Percentiles rank a stretch among this genome's conserved stretches.
These are phyloP conservation scores for Peromyscus aztecus DNA, from an alignment of 2,797 vertebrate genomes.

Conservation along the genomic window DNA sequence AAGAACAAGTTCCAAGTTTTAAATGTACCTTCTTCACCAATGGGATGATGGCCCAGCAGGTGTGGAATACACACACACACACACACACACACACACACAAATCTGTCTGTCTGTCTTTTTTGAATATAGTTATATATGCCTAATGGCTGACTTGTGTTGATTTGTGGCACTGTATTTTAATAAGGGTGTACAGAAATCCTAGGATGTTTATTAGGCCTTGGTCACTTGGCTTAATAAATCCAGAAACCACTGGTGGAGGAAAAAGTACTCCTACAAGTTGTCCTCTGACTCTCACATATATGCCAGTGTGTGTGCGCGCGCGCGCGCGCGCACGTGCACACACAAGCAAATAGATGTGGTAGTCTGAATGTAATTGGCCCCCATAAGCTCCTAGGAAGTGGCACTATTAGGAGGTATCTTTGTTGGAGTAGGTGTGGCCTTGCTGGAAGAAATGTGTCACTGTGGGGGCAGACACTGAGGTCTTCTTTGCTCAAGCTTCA, in stretches of 20 bases:
- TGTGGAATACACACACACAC: neutral
- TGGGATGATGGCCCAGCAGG: neutral
- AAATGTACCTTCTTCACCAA: neutral
- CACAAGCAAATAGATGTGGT: neutral
- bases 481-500: neutral
- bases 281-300: neutral
- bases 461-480: neutral
- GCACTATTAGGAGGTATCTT: neutral
- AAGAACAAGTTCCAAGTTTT: slow-evolving; percentile 41
- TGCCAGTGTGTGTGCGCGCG: neutral
- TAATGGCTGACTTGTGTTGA: neutral
- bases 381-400: neutral
- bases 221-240: neutral
- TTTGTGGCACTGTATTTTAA: neutral
- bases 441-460: neutral
- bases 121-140: neutral
- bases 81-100: neutral
- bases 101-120: neutral
- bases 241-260: neutral
- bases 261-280: neutral
- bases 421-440: neutral
- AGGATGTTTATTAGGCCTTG: neutral
- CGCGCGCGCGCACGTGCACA: neutral
- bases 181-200: neutral
- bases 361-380: neutral